Base-by-base conservation (phyloP, 2,888 invertebrate species). In the Aplocera efformata region DNA sequence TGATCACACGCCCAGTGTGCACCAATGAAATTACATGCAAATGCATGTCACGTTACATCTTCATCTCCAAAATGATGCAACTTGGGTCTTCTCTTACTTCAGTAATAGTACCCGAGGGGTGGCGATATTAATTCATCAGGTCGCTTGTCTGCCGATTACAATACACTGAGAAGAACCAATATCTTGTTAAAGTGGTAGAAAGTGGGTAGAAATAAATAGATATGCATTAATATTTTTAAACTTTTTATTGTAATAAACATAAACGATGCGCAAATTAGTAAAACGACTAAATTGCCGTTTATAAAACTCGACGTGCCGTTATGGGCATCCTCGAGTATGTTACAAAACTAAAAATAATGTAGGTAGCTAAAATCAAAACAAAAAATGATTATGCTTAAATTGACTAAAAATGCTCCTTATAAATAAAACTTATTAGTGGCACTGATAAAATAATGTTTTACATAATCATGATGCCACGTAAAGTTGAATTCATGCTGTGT, bases 181-280 rank as follows among this genome's bases (percentile, higher is more conserved):
- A n/a, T n/a, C n/a, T n/a, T n/a, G n/a, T n/a, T n/a, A n/a, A n/a
- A n/a, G n/a, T n/a, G n/a, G n/a, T n/a, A n/a, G n/a, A n/a, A n/a
- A n/a, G n/a, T n/a, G n/a, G n/a, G n/a, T n/a, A n/a, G n/a, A 9
- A 25, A 25, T 5, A 25, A 23, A 8, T 4, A 27, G 8, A 44
- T 31, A 45, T 23, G 25, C 8, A 28, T 3, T 1, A 3, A 24
- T 25, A 22, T 9, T 42, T 49, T 48, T 32, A 26, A 63, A 50
- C 49, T 54, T 79, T 84, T 82, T 82, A 79, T 82, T 70, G 61
- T 74, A 76, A 75, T 84, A 83, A 86, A 84, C 81, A 77, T 82
- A 76, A 83, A 84, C 82, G 79, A 78, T 83, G 83, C 79, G 84
- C 79, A 84, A 82, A 84, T 81, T 72, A 79, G 72, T 72, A 69